Conservation (phyloP, 2,797 vertebrate genomes). For the Anguilla megastoma region DNA sequence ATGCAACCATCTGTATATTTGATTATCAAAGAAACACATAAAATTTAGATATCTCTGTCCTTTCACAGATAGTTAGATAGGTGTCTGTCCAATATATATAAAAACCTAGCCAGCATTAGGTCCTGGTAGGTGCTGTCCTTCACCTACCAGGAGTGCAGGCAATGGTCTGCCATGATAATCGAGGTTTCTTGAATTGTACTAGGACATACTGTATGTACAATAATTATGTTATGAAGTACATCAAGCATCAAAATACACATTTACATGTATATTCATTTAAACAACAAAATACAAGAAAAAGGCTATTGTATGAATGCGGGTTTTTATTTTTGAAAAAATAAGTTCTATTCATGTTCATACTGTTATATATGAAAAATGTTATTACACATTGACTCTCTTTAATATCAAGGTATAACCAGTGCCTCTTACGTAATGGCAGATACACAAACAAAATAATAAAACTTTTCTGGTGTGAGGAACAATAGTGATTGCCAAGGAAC, state of each 20-base stretch:
- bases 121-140: background rate
- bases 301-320: background rate
- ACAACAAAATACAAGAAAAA: background rate
- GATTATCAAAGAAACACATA: too few relatives aligned
- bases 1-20: background rate
- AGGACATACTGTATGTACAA: background rate
- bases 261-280: background rate
- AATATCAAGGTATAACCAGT: background rate
- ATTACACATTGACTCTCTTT: background rate
- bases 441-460: background rate
- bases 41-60: too few relatives aligned
- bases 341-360: background rate
- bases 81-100: background rate
- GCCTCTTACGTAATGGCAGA: background rate
- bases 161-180: background rate
- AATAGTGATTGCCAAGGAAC: background rate
- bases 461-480: background rate
- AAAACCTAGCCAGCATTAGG: background rate
- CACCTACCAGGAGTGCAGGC: background rate
- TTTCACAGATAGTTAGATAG: background rate
- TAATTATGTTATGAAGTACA: background rate
- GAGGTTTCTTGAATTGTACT: background rate
- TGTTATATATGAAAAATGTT: background rate
- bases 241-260: background rate
- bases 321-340: background rate